These are phyloP conservation scores for Thelaira solivaga DNA, from an alignment of 2,888 invertebrate genomes.

Conservation along the genomic window DNA sequence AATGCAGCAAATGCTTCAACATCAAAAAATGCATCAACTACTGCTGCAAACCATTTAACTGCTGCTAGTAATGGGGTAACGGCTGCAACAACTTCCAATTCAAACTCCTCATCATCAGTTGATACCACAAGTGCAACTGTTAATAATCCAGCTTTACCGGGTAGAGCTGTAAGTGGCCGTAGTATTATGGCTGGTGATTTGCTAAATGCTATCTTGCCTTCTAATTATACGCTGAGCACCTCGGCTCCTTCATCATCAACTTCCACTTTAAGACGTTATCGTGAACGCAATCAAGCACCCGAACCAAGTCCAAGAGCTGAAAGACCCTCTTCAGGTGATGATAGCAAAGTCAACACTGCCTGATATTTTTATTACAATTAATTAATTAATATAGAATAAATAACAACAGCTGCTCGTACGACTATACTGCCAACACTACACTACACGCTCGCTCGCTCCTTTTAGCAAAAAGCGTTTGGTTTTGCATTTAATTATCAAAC, in stretches of 20 bases:
- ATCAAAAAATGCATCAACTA: conserved; percentile 63
- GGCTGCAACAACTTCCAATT: conserved; percentile 48
- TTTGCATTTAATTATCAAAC: neutral
- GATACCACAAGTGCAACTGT: conserved; percentile 46
- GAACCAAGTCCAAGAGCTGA: conserved; percentile 49
- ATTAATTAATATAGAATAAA: too few species aligned
- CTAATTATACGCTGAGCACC: conserved; percentile 69
- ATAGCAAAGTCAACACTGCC: conserved; percentile 68
- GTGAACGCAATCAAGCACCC: conserved; percentile 57
- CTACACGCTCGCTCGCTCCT: too few species aligned
- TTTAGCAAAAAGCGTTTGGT: neutral
- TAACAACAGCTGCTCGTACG: neutral
- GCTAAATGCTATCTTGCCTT: conserved; percentile 57
- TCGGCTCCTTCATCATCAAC: conserved; percentile 73
- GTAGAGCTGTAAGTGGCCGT: conserved; percentile 68
- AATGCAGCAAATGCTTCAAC: conserved; percentile 63
- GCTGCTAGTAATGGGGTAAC: conserved; percentile 61
- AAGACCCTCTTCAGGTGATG: conserved; percentile 54
- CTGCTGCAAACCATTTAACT: conserved; percentile 63
- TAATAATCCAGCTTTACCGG: conserved; percentile 69
- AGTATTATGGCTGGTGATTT: conserved; percentile 64
- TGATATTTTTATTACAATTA: conserved; percentile 67
- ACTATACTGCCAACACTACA: conserved; percentile 36
- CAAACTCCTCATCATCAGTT: conserved; percentile 52
- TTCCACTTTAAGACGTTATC: conserved; percentile 70